Conservation (phyloP, 2,797 vertebrate genomes). For the Hippopotamyrus pictus region DNA sequence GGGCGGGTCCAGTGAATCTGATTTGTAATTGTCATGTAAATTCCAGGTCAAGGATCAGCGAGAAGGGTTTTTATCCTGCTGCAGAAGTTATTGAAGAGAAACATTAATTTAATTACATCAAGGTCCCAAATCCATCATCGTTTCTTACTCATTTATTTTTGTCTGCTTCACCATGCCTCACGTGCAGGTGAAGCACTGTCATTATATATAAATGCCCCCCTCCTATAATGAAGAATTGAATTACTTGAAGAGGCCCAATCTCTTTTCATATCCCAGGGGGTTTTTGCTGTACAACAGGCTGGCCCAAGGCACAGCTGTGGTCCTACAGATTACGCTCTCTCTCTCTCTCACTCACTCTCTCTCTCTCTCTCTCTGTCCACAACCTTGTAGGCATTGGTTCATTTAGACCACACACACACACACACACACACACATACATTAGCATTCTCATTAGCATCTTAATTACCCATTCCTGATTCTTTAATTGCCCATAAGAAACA, state of each 20-base stretch:
- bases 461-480: neutral
- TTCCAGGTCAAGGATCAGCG: slow-evolving; percentile 34
- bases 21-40: slow-evolving; percentile 39
- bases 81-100: neutral
- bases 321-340: neutral
- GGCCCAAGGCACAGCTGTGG: neutral
- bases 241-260: neutral
- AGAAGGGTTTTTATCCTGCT: neutral
- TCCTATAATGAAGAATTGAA: slow-evolving; percentile 9
- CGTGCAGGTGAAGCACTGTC: neutral
- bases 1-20: neutral
- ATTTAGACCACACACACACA: neutral
- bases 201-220: neutral
- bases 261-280: neutral
- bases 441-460: neutral
- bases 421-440: neutral
- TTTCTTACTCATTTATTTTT: slow-evolving; percentile 9
- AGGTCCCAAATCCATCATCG: slow-evolving; percentile 2
- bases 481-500: slow-evolving; percentile 1
- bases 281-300: neutral
- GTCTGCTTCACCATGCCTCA: neutral
- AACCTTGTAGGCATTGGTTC: neutral
- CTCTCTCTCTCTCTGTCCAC: neutral
- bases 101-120: slow-evolving; percentile 10
- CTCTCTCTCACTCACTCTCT: too few species aligned